Percentiles rank a stretch among this genome's conserved stretches.
Conservation (phyloP, 2,888 invertebrate species). For the Lasioglossum calceatum region DNA sequence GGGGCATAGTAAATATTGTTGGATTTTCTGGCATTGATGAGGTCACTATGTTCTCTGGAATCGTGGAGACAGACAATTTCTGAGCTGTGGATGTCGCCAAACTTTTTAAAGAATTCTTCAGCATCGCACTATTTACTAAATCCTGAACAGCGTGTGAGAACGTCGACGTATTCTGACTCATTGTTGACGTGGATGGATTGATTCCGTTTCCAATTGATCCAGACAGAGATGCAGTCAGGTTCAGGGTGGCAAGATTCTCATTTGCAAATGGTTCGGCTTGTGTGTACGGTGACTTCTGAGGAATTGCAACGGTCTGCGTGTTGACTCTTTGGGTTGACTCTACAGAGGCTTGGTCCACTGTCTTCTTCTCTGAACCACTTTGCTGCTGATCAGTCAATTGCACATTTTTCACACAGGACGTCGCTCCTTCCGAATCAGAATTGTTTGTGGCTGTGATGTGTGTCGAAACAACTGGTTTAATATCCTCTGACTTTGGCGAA, state of each 20-base stretch:
- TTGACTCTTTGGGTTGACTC: slow-evolving; percentile 32
- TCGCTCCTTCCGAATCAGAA: slow-evolving; percentile 5
- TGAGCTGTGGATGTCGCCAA: slow-evolving; percentile 53
- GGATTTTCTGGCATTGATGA: slow-evolving; percentile 25
- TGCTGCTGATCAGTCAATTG: slow-evolving; percentile 38
- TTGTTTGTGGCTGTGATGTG: background rate
- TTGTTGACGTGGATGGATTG: slow-evolving; percentile 61
- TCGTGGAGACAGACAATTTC: slow-evolving; percentile 49
- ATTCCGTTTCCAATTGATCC: slow-evolving; percentile 36
- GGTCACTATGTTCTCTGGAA: slow-evolving; percentile 30
- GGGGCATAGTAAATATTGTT: slow-evolving; percentile 31
- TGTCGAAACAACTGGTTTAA: background rate
- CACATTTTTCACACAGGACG: slow-evolving; percentile 27
- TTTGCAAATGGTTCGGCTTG: slow-evolving; percentile 32
- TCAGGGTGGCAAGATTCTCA: slow-evolving; percentile 28
- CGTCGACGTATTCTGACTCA: slow-evolving; percentile 56
- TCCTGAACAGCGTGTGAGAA: slow-evolving; percentile 76
- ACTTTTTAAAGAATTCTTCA: slow-evolving; percentile 70
- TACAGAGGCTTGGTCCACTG: slow-evolving; percentile 5
- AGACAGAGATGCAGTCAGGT: slow-evolving; percentile 20
- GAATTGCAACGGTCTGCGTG: slow-evolving; percentile 15
- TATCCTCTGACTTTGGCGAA: slow-evolving; percentile 20
- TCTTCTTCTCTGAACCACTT: slow-evolving; percentile 21
- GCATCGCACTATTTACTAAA: slow-evolving; percentile 68
- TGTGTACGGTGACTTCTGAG: slow-evolving; percentile 24